phyloP scores from a whole-genome alignment of 2,797 vertebrate genomes.

The Halcyon chelicuti region DNA sequence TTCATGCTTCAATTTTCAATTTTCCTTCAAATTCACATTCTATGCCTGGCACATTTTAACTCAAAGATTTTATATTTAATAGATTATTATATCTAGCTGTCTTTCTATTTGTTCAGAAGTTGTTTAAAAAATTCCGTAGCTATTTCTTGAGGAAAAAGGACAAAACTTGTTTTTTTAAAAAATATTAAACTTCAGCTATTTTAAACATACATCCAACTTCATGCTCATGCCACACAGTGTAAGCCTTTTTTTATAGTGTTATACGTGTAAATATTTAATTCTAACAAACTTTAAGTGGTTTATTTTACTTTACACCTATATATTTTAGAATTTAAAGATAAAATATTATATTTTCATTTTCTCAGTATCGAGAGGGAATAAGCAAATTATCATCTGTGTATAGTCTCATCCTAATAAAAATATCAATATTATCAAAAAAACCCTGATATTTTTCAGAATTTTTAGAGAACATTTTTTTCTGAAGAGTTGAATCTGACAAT shows the following conservation, averaged over 20 bases:
- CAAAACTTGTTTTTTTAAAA: neutral
- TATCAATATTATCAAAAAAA: neutral
- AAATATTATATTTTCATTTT: neutral
- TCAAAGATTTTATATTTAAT: neutral
- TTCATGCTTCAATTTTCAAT: neutral
- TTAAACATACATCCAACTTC: neutral
- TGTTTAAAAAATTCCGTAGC: neutral
- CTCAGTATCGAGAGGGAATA: neutral
- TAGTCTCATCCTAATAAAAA: neutral
- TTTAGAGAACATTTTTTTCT: neutral
- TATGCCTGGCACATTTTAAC: neutral
- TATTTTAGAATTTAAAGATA: neutral
- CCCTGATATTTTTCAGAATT: neutral
- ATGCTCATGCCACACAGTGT: neutral
- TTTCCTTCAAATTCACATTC: neutral
- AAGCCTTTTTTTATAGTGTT: neutral
- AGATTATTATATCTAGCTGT: neutral
- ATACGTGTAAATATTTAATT: neutral
- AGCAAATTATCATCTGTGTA: neutral
- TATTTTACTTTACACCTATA: neutral
- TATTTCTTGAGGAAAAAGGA: neutral
- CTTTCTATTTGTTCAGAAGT: conserved; percentile 6
- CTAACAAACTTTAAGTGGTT: neutral
- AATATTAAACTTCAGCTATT: neutral
- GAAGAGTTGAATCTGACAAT: neutral